Conservation (phyloP, 2,113 vertebrate species). For the Copsychus sechellarum region DNA sequence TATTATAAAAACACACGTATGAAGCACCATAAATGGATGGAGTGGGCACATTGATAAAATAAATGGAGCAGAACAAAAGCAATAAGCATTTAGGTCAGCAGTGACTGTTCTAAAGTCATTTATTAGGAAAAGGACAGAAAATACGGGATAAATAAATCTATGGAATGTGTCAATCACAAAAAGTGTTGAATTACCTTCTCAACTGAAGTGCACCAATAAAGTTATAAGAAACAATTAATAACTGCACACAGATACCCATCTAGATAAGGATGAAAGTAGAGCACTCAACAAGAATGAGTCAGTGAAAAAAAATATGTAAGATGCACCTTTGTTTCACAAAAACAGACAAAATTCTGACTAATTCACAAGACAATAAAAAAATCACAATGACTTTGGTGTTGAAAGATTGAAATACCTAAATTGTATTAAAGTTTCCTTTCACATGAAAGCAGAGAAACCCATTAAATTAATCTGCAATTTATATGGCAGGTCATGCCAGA, state of each 20-base stretch:
- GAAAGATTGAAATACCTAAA: background rate
- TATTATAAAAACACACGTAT: background rate
- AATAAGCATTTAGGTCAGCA: background rate
- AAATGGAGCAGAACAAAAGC: background rate
- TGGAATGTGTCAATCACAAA: background rate
- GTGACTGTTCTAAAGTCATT: background rate
- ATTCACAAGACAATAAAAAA: background rate
- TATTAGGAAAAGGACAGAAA: background rate
- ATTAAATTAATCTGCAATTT: background rate
- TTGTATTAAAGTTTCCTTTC: background rate
- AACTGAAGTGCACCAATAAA: background rate
- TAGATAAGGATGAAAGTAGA: background rate
- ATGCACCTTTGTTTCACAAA: background rate
- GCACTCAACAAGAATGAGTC: background rate
- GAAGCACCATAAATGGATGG: background rate
- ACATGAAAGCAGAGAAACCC: background rate
- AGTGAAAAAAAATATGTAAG: background rate
- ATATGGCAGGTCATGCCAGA: background rate
- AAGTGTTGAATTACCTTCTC: background rate
- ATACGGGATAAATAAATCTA: background rate
- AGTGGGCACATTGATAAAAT: background rate
- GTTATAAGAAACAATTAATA: background rate
- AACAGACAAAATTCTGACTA: background rate
- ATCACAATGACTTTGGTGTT: background rate
- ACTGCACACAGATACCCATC: rapidly evolving